Evolutionary conservation across 2,797 vertebrate genomes (phyloP).

Genomic region (Sternarchorhynchus goeldii): DNA sequence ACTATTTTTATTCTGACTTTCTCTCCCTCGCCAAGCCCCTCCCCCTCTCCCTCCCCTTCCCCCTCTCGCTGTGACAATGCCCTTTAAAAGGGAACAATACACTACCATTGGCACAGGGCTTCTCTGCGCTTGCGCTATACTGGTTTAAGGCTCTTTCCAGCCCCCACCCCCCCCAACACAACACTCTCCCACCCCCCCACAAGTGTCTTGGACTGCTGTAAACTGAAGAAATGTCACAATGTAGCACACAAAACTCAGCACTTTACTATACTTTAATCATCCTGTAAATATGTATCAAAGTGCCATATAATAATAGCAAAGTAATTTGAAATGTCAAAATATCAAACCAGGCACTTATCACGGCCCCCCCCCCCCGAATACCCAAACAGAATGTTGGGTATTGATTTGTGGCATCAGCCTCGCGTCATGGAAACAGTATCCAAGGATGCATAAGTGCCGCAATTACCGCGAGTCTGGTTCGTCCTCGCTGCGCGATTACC

Average conservation of each 20-base stretch:
- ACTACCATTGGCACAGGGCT: slow-evolving; percentile 34
- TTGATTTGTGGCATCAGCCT: not conserved
- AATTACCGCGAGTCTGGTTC: slow-evolving; percentile 34
- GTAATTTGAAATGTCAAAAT: slow-evolving; percentile 7
- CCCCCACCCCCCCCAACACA: slow-evolving; percentile 8
- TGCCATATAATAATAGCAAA: not conserved
- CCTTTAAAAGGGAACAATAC: slow-evolving; percentile 53
- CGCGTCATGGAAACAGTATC: not conserved
- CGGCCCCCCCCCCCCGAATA: too few species aligned
- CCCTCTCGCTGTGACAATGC: slow-evolving; percentile 29
- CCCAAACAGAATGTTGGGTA: not conserved
- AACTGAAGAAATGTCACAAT: slow-evolving; percentile 7
- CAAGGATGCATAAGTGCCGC: slow-evolving; percentile 1
- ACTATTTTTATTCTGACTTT: slow-evolving; percentile 34
- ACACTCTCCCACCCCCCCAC: not conserved
- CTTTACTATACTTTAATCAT: not conserved
- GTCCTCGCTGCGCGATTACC: slow-evolving; percentile 37
- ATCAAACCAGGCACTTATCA: not conserved
- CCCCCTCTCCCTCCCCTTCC: not conserved
- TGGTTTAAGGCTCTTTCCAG: too few species aligned
- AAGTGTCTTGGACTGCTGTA: too few species aligned
- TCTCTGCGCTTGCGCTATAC: not conserved
- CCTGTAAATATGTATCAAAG: not conserved
- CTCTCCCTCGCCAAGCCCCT: too few species aligned
- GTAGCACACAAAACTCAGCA: not conserved